Base-by-base conservation (phyloP, 2,888 invertebrate species). In the Zaprionus obscuricornis region DNA sequence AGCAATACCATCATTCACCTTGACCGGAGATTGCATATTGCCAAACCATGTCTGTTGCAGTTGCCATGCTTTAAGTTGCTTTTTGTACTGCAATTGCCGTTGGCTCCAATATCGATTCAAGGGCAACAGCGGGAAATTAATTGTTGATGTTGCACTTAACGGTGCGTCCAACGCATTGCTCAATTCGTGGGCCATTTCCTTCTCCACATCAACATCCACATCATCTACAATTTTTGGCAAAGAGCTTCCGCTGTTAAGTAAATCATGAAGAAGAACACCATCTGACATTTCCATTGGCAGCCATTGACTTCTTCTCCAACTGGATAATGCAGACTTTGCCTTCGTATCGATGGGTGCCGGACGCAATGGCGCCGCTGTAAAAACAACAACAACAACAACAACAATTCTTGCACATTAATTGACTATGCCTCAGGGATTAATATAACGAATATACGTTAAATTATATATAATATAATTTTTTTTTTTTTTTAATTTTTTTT, bases 21-120 rank as follows among this genome's bases (percentile, higher is more conserved):
- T 33, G 16, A 33, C 64, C 86, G 86, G 86, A 79, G 77, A 81
- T 79, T 85, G 79, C 60, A 46, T 36, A 1, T 56, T 26, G 27
- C 3, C 56, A 45, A 40, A 1, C 75, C 65, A 84, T 26, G 57
- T 45, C 42, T 59, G 77, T 10, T 57, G 65, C 42, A 66, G 8
- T 42, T 76, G 74, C 57, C 60, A 26, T 17, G 76, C 17, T 49
- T 65, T 69, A 4, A 31, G 20, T 6, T 65, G 22, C 3, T 65
- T 60, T 6, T 52, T 47, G 22, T 52, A 39, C 1, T 40, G 36
- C 7, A 58, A 42, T 3, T 60, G 70, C 45, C 50, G 58, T 31
- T 60, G 22, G 8, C 51, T 51, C 63, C 66, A 56, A 0, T 45
- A 40, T 18, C 22, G 37, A 10, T 57, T 58, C 16, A 36, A 43